Conservation (phyloP, 2,797 vertebrate genomes). For the Stomatorhinus walkeri region DNA sequence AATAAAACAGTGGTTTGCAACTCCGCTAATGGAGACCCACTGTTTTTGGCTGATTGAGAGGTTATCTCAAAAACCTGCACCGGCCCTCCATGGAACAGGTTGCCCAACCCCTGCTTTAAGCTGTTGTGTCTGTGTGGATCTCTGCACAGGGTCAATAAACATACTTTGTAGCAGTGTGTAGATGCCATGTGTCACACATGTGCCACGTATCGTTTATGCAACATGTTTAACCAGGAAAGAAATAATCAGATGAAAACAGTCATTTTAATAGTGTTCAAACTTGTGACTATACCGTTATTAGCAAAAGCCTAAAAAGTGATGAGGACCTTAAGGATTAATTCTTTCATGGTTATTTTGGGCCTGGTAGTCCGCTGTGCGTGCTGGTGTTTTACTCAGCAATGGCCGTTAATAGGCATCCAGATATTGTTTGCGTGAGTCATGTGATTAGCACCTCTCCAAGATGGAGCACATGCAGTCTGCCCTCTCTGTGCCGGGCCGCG, state of each 20-base stretch:
- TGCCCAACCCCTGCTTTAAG: background rate
- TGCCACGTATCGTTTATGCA: background rate
- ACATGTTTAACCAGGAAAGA: background rate
- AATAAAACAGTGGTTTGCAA: background rate
- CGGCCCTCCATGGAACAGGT: background rate
- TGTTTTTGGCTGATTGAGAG: background rate
- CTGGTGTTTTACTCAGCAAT: background rate
- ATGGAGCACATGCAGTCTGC: background rate
- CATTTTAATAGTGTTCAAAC: background rate
- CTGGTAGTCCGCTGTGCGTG: background rate
- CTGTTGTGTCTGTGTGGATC: background rate
- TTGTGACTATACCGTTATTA: background rate
- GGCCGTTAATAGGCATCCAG: background rate
- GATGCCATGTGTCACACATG: background rate
- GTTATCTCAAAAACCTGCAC: background rate
- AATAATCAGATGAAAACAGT: background rate
- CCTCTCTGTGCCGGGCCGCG: slow-evolving; percentile 16
- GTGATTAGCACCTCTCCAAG: background rate
- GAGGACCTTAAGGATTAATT: background rate
- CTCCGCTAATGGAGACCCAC: background rate
- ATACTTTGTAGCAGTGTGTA: background rate
- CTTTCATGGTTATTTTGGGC: background rate
- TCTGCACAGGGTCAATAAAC: background rate
- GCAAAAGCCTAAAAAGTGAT: background rate
- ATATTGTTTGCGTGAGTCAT: background rate